Conservation (phyloP, 2,113 vertebrate genomes). For the Lasiurus borealis region DNA sequence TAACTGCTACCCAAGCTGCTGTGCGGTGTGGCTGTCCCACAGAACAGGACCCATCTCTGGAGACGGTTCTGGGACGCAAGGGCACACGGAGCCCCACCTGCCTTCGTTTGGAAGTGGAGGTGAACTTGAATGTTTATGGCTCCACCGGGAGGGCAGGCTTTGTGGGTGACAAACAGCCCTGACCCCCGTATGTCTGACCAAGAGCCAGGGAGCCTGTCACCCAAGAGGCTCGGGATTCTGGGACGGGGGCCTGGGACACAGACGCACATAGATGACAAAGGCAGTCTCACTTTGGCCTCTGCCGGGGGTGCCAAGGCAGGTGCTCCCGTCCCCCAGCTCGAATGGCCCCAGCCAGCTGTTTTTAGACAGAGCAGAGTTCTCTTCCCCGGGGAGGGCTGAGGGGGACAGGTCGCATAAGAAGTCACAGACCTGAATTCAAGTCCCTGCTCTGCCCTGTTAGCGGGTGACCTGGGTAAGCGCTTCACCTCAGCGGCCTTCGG, state of each 20-base stretch:
- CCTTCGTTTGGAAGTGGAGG: background rate
- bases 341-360: background rate
- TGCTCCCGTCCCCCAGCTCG: fast-evolving
- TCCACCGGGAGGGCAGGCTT: background rate
- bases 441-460: background rate
- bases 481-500: background rate
- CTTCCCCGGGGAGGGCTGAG: background rate
- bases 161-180: background rate
- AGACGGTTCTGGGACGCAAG: background rate
- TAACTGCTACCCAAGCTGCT: background rate
- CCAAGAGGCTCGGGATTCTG: background rate
- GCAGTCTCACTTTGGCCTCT: too few species aligned
- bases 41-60: background rate
- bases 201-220: background rate
- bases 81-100: background rate
- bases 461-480: background rate
- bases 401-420: background rate
- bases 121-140: background rate
- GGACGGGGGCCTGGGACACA: background rate
- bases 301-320: background rate
- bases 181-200: background rate
- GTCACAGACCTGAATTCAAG: background rate
- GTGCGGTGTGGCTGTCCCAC: background rate
- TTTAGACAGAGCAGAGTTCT: background rate
- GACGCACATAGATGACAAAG: background rate